Base-by-base conservation (phyloP, 2,113 vertebrate species). In the Sialia sialis region DNA sequence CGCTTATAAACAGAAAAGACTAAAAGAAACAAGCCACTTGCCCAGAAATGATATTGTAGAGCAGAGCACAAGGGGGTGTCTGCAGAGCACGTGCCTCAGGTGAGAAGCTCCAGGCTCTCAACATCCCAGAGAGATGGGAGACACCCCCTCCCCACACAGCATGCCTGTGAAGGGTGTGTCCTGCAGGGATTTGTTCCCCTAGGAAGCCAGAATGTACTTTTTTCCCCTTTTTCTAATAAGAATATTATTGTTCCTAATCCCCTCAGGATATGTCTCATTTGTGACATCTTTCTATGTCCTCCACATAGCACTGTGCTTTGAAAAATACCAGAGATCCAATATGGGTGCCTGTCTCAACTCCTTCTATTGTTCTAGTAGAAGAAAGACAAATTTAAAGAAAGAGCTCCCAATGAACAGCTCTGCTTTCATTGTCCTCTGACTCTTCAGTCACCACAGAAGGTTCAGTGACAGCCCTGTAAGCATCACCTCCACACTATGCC, bases 51-150 rank as follows among this genome's bases (percentile, higher is more conserved):
- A 5, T 1, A 12, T 0, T 2, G 4, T 8, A 10, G 13, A 23
- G 29, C 36, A 16, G n/a, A 46, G 58, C 56, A 30, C 2, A 2
- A 67, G 13, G 52, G 38, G 32, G 9, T 32, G 51, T 17, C 38
- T 30, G 54, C 43, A 27, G 58, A 66, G 18, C 2, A 0, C 0
- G 0, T n/a, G 63, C 8, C 30, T 44, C 30, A 2, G 0, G 13
- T 16, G 25, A 66, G 70, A 3, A 49, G 44, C 22, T 72, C 81
- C 81, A 63, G 12, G 32, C 62, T 41, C 32, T 6, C 2, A 0
- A 73, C 58, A 41, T 36, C 51, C 36, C 36, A n/a, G 49, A 12
- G 6, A 69, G 32, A n/a, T n/a, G n/a, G n/a, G n/a, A n/a, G n/a
- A n/a, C 32, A 34, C 63, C 39, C 4, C 36, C 30, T 34, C 44